These are phyloP conservation scores for Smutsia temminckii DNA, from an alignment of 2,797 vertebrate species.

Conservation along the genomic window DNA sequence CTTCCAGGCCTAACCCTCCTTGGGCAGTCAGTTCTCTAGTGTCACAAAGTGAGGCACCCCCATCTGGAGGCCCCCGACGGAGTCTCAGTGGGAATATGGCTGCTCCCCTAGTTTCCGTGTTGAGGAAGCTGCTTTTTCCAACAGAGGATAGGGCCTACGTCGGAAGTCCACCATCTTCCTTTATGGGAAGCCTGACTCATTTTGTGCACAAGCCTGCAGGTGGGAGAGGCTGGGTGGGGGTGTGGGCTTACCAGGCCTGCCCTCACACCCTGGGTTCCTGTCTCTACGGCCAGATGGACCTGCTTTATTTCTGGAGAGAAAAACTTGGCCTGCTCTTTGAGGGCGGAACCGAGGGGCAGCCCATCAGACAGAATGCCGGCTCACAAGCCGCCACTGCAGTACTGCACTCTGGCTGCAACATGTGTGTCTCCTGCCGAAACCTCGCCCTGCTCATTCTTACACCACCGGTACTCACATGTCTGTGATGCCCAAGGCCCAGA, in stretches of 20 bases:
- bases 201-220: neutral
- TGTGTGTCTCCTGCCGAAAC: neutral
- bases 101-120: no score
- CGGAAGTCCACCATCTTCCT: no score
- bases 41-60: no score
- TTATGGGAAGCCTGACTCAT: no score
- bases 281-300: neutral
- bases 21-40: no score
- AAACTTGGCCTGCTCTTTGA: rapidly evolving
- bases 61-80: no score
- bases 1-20: no score
- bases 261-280: neutral
- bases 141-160: no score
- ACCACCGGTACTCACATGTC: neutral
- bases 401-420: neutral
- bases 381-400: rapidly evolving
- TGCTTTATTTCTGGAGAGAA: neutral
- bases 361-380: neutral
- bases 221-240: neutral
- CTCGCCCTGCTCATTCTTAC: no score
- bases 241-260: no score
- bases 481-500: rapidly evolving
- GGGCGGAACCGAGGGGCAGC: neutral
- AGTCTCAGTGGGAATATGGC: no score
- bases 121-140: no score